Evolutionary conservation across 2,888 invertebrate species (phyloP).

Genomic region (Leptopilina myrica): DNA sequence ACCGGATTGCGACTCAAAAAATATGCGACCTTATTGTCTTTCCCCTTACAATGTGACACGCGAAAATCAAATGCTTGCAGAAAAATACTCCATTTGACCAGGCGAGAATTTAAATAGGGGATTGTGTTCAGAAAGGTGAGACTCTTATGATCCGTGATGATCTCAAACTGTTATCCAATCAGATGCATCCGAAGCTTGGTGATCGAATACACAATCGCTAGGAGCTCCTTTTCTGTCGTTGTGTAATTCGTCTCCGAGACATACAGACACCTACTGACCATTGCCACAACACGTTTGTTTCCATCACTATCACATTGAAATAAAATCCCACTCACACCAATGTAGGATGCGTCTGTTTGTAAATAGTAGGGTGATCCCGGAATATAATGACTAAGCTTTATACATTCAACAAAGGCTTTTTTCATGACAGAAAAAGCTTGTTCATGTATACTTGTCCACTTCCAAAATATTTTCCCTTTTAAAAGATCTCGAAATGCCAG

Average conservation of each 20-base stretch:
- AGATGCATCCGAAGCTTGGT: constrained; percentile 61
- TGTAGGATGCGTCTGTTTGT: not conserved
- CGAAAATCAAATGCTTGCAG: constrained; percentile 61
- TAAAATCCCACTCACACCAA: constrained; percentile 45
- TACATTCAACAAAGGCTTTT: constrained; percentile 3
- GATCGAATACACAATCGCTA: constrained; percentile 58
- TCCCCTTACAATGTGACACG: constrained; percentile 57
- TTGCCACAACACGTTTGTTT: constrained; percentile 51
- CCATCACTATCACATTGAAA: constrained; percentile 44
- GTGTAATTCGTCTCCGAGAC: constrained; percentile 58
- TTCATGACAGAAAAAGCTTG: constrained; percentile 14
- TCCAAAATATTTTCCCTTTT: not conserved
- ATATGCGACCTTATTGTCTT: constrained; percentile 62
- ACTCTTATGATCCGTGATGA: constrained; percentile 62
- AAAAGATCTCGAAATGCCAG: not conserved
- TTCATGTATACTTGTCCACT: not conserved
- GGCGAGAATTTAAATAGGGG: constrained; percentile 55
- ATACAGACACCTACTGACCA: constrained; percentile 56
- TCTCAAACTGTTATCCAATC: constrained; percentile 53
- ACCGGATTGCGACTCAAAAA: constrained; percentile 59
- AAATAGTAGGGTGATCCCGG: not conserved
- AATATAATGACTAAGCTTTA: not conserved
- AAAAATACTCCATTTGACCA: constrained; percentile 61
- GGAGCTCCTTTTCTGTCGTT: constrained; percentile 61
- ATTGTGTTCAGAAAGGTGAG: constrained; percentile 61